Conservation (phyloP, 2,888 invertebrate genomes). For the Steromphala cineraria region DNA sequence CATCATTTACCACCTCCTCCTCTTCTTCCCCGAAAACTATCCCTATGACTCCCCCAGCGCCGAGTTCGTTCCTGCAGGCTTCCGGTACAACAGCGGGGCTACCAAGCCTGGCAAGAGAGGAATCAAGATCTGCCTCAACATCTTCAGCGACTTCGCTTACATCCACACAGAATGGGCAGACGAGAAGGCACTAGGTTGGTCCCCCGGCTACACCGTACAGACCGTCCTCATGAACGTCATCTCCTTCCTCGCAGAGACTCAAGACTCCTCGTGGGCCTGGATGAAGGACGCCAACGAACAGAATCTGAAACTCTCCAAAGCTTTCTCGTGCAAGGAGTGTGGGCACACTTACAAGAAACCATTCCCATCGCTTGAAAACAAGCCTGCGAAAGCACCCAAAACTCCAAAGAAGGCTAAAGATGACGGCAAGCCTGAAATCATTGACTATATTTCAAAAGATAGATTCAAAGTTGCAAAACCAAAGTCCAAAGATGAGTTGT, state of each 20-base stretch:
- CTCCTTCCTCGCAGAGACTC: constrained; percentile 63
- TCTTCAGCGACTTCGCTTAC: constrained; percentile 67
- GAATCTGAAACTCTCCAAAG: constrained; percentile 56
- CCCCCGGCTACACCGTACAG: constrained; percentile 67
- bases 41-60: constrained; percentile 67
- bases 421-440: constrained; percentile 40
- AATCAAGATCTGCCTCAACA: constrained; percentile 62
- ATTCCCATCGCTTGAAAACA: constrained; percentile 52
- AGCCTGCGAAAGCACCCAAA: constrained; percentile 24
- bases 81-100: constrained; percentile 63
- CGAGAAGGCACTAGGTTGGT: constrained; percentile 65
- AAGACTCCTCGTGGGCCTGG: constrained; percentile 37
- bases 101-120: constrained; percentile 65
- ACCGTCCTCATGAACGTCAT: constrained; percentile 67
- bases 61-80: constrained; percentile 65
- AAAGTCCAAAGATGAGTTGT: constrained; percentile 52
- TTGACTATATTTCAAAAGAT: constrained; percentile 66
- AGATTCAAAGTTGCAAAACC: constrained; percentile 49
- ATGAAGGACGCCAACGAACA: constrained; percentile 50
- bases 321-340: constrained; percentile 61
- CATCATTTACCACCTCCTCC: constrained; percentile 61
- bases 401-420: constrained; percentile 21
- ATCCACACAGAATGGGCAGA: constrained; percentile 67
- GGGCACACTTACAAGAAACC: constrained; percentile 63
- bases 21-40: constrained; percentile 63